Base-by-base conservation (phyloP, 2,113 vertebrate genomes). In the Boulengeromyrus knoepffleri region DNA sequence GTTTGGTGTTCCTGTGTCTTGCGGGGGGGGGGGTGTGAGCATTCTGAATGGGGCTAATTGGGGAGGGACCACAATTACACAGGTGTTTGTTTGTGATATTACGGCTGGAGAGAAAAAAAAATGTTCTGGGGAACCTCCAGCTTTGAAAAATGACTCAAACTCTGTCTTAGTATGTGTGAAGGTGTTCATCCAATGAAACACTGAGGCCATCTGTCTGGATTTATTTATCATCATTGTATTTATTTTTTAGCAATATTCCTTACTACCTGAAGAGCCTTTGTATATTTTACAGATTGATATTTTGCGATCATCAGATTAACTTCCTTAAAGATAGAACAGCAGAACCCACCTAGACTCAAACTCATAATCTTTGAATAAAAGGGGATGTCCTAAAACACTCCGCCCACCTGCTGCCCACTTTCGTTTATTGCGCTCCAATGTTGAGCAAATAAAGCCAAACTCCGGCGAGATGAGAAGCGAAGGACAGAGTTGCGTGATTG, bases 71-170 rank as follows among this genome's bases (percentile, higher is more conserved):
- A 88, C 53, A 80, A 83, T 91, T 13, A 92, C 90, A 86, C 93
- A 94, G 92, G 92, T 95, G 93, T 91, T 89, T 90, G 91, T 93
- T 93, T 93, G 90, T 94, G 92, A 92, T 93, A 89, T 77, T 50
- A 36, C 39, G 0, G 77, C 77, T 15, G 39, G 77, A 45, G 15
- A 83, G 36, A 39, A 31, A 39, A 19, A 80, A 80, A 80, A 10
- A 19, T 3, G 31, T 5, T 42, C 13, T 66, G 12, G 27, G n/a
- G 36, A 31, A 1, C 39, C 17, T 2, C 7, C 17, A 83, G 39
- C 77, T 66, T 19, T 21, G 5, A 80, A 42, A 70, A 80, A 21
- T 19, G 9, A 17, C 15, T 42, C 13, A 77, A 77, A 39, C 70
- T 39, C 5, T 19, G 31, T 3, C 70, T 15, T 6, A 19, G 70